Conservation (phyloP, 2,113 vertebrate species). For the Hypocryptadius cinnamomeus region DNA sequence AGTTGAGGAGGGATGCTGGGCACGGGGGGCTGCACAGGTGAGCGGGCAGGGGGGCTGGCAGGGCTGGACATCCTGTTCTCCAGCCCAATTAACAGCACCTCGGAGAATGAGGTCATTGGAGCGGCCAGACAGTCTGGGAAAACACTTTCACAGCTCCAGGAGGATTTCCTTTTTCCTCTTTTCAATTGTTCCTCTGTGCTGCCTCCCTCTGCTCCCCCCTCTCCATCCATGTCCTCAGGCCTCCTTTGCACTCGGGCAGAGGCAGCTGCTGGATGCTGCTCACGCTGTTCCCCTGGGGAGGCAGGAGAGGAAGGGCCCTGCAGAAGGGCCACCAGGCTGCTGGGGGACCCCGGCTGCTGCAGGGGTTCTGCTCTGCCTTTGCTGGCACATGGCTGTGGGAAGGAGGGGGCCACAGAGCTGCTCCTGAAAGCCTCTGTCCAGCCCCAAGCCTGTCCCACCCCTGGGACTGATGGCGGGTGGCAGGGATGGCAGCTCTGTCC, state of each 20-base stretch:
- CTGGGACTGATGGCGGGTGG: background rate
- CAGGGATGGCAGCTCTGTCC: background rate
- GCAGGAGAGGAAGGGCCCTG: background rate
- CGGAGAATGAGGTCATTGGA: slow-evolving; percentile 33
- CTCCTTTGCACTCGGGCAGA: slow-evolving; percentile 12
- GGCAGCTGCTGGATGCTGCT: background rate
- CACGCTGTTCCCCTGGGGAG: fast-evolving
- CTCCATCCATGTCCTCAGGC: slow-evolving; percentile 29
- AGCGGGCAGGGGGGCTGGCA: background rate
- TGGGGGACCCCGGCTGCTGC: background rate
- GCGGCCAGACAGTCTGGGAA: slow-evolving; percentile 62
- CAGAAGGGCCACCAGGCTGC: background rate
- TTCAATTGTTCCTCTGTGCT: slow-evolving; percentile 50
- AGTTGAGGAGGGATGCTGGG: background rate
- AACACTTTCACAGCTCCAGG: slow-evolving; percentile 52
- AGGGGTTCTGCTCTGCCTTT: background rate
- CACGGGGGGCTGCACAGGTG: background rate
- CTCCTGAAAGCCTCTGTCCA: background rate
- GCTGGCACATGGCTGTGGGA: fast-evolving
- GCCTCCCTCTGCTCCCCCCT: background rate
- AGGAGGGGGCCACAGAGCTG: background rate
- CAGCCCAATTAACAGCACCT: slow-evolving; percentile 3
- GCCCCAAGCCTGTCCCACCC: background rate
- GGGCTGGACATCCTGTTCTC: background rate
- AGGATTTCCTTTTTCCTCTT: slow-evolving; percentile 65